Base-by-base conservation (phyloP, 2,888 invertebrate genomes). In the Sepioteuthis lessoniana region DNA sequence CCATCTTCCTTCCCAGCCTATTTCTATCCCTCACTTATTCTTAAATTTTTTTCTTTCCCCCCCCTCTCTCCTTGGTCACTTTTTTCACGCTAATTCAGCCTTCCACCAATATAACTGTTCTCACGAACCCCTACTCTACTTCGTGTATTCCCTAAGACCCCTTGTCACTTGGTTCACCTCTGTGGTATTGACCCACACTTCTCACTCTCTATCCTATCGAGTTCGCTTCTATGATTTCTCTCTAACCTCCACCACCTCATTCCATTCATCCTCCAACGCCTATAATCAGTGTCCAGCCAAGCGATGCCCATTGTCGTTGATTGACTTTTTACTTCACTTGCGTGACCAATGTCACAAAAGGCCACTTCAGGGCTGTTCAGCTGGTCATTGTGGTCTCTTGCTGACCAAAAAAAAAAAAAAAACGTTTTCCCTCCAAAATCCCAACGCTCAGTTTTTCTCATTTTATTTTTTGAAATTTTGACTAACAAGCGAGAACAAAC, bases 371-470 rank as follows among this genome's bases (percentile, higher is more conserved):
- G n/a, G 76, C n/a, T 13, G n/a, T 76, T 35, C 16, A 16, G 76
- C 76, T 19, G 35, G 76, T 76, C 76, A 76, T 76, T 76, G 76
- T 35, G 35, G 76, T 76, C n/a, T n/a, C 76, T 76, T n/a, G 13
- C 76, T 76, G 76, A 76, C 76, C 76, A 76, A 76, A 76, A n/a
- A n/a, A n/a, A n/a, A n/a, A n/a, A n/a, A n/a, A n/a, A n/a, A 76
- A 31, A 76, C 76, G 35, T 76, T n/a, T 35, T 76, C 35, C n/a
- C n/a, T 31, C 55, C 55, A 55, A 76, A 31, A 31, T 8, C 10
- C 8, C 31, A 25, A 31, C 60, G 2, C 60, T 60, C 60, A 21
- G 7, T 31, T 8, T 50, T 2, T 50, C 25, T 50, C 50, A 21
- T 16, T 50, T 25, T 16, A 2, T 16, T 25, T 50, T 25, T 25